Percentiles rank a stretch among this genome's conserved stretches.
Evolutionary conservation across 2,797 vertebrate genomes (phyloP).

Genomic region (Ctenopoma kingsleyae): DNA sequence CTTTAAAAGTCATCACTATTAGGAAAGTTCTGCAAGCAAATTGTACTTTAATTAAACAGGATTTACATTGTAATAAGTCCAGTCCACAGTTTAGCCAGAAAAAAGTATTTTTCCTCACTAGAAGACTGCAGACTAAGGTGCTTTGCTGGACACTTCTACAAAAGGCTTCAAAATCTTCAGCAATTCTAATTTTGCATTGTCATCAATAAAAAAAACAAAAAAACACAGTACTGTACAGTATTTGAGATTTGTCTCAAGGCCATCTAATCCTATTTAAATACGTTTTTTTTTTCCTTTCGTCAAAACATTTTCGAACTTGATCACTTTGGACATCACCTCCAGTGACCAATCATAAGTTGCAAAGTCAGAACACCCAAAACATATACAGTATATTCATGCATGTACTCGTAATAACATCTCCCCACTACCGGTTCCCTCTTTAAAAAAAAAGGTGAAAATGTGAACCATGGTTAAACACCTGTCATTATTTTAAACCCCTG

Average conservation of each 20-base stretch:
- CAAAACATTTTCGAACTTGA: conserved; percentile 34
- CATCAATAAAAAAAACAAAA: conserved; percentile 14
- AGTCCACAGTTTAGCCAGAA: conserved; percentile 50
- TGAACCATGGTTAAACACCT: conserved; percentile 20
- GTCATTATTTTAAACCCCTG: conserved; percentile 29
- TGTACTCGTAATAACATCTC: conserved; percentile 33
- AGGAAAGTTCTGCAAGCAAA: conserved; percentile 47
- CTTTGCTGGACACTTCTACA: conserved; percentile 58
- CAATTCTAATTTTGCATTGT: conserved; percentile 64
- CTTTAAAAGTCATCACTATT: conserved; percentile 68
- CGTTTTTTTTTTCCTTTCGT: not conserved
- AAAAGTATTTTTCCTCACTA: conserved; percentile 32
- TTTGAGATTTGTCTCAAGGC: conserved; percentile 56
- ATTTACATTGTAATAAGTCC: conserved; percentile 51
- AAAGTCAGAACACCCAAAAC: conserved; percentile 56
- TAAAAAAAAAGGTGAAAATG: conserved; percentile 22
- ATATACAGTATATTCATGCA: conserved; percentile 66
- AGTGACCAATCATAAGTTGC: conserved; percentile 51
- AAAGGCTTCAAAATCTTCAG: conserved; percentile 71
- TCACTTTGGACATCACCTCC: conserved; percentile 74
- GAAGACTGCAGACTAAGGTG: conserved; percentile 71
- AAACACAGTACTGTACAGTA: conserved; percentile 45
- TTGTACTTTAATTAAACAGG: conserved; percentile 51
- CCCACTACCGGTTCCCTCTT: conserved; percentile 19
- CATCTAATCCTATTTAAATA: conserved; percentile 44